phyloP scores from a whole-genome alignment of 2,113 vertebrate species.

The Muntiacus reevesi region DNA sequence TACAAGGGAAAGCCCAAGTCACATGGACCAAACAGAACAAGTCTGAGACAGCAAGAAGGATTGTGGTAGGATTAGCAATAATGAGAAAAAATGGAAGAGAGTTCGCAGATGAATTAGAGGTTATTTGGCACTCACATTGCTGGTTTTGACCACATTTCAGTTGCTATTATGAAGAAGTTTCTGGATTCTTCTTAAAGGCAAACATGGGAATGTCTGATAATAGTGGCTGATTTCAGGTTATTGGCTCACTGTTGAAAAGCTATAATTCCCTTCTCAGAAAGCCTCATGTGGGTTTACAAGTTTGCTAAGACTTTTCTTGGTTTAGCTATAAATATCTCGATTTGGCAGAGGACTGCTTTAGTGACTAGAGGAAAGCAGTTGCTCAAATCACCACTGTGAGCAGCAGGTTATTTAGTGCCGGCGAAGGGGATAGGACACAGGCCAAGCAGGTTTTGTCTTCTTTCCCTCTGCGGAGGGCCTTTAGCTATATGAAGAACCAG shows the following conservation, averaged over 20 bases:
- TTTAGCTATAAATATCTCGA: constrained; percentile 23
- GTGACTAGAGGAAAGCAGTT: constrained; percentile 5
- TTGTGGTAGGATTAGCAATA: constrained; percentile 44
- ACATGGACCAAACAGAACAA: constrained; percentile 20
- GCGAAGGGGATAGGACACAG: background rate
- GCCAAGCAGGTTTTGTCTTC: background rate
- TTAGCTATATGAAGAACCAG: background rate
- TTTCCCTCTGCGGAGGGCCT: background rate
- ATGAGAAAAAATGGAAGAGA: constrained; percentile 18
- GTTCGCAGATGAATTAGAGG: background rate
- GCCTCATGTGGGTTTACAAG: background rate
- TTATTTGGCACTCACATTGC: background rate
- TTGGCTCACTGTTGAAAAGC: constrained; percentile 1
- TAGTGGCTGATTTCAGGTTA: background rate
- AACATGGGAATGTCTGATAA: background rate
- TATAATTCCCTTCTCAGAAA: background rate
- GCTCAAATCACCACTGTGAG: background rate
- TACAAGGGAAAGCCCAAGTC: background rate
- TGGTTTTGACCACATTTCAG: constrained; percentile 21
- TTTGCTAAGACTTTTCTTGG: background rate
- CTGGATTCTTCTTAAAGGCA: background rate
- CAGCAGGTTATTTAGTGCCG: background rate
- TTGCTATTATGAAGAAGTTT: background rate
- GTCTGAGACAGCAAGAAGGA: background rate
- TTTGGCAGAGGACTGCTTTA: background rate